Conservation (phyloP, 1,140 invertebrate species). For the Apis dorsata region DNA sequence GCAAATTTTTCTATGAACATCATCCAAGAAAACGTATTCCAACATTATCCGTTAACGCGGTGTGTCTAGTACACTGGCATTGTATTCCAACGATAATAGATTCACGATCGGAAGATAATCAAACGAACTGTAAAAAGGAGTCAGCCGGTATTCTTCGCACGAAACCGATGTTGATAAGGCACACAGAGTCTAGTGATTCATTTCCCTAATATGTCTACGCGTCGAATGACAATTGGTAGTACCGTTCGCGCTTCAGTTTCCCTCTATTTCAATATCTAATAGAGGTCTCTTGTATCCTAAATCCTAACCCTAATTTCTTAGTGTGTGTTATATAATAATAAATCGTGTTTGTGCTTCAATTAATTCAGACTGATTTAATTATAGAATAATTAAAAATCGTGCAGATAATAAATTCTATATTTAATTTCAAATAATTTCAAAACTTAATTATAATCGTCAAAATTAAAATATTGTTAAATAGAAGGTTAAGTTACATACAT, state of each 20-base stretch:
- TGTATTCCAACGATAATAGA: constrained; percentile 44
- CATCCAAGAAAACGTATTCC: constrained; percentile 15
- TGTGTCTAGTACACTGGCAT: constrained; percentile 33
- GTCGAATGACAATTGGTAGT: constrained; percentile 35
- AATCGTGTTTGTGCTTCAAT: too few relatives aligned
- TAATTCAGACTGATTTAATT: too few relatives aligned
- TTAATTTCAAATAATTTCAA: too few relatives aligned
- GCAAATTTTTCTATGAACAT: constrained; percentile 46
- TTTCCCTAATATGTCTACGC: constrained; percentile 48
- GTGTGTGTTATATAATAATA: too few relatives aligned
- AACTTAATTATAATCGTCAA: too few relatives aligned
- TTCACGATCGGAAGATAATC: constrained; percentile 48
- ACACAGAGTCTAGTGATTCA: constrained; percentile 32
- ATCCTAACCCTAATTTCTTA: too few relatives aligned
- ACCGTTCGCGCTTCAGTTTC: constrained; percentile 15
- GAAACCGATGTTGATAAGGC: constrained; percentile 42
- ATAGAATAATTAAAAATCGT: too few relatives aligned
- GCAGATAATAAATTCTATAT: too few relatives aligned
- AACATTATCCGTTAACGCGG: constrained; percentile 42
- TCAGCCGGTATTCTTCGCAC: constrained; percentile 38
- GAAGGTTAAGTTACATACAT: too few relatives aligned
- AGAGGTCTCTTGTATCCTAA: not conserved
- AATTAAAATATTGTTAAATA: too few relatives aligned
- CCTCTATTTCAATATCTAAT: not conserved
- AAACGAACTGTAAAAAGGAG: constrained; percentile 47